Base-by-base conservation (phyloP, 35 echinoderm and acorn worm genomes). In the Ophioderma brevispina region DNA sequence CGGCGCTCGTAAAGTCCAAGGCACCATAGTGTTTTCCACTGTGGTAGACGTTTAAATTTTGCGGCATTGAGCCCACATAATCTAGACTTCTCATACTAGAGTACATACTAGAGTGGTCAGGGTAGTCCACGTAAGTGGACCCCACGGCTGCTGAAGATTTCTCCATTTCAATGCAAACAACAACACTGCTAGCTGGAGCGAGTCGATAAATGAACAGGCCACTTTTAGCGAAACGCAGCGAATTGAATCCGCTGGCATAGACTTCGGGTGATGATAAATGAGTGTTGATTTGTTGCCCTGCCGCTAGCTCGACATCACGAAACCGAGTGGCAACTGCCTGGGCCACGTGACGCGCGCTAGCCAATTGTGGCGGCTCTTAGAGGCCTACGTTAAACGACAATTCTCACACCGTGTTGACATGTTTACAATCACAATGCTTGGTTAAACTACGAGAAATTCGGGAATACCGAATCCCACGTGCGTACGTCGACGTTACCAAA, bases 121-220 rank as follows among this genome's bases (percentile, higher is more conserved):
- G 49, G 37, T 85, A 85, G 35, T 85, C 83, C 32, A 59, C 83
- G 37, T 64, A 85, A 85, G 83, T 85, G 52, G 83, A 36, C 25
- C 83, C 83, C 46, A 85, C 56, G 41, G 82, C 63, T 33, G 83
- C 34, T 15, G 49, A 32, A 14, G 83, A 85, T 85, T 85, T 85
- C 83, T 85, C 83, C 83, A 85, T 85, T 31, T 17, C 59, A 70
- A 70, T 25, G n/a, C 59, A 25, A 8, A 70, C 6, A 6, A 13
- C 23, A 46, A 8, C 2, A 25, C n/a, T 70, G 59, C 17, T 70
- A 4, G 59, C 10, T 6, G 6, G 28, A 25, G 59, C 23, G 1
- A 70, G n/a, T 13, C 5, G 23, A 25, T 70, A 30, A 15, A 70
- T 70, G 59, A 70, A 70, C 59, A 30, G 59, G 59, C n/a, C 59